These are phyloP conservation scores for Strigamia maritima DNA, from an alignment of 2,888 invertebrate genomes.

Conservation along the genomic window DNA sequence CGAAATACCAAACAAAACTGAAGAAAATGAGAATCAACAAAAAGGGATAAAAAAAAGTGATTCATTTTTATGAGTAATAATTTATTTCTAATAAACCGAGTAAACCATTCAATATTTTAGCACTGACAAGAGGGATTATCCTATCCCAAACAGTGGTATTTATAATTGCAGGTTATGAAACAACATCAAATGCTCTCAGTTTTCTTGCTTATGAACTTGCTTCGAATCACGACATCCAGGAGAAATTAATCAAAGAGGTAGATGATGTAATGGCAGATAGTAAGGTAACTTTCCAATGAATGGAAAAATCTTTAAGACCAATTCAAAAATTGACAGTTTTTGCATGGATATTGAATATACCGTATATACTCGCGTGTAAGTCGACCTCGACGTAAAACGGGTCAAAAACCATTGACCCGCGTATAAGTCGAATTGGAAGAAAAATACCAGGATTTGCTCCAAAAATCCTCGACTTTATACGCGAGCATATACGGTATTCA, in stretches of 20 bases:
- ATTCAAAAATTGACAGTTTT: no score
- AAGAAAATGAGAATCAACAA: not conserved
- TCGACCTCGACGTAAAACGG: no score
- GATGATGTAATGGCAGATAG: not conserved
- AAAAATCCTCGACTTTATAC: no score
- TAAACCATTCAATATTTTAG: not conserved
- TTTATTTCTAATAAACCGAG: not conserved
- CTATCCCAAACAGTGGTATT: not conserved
- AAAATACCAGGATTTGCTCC: no score
- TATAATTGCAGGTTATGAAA: not conserved
- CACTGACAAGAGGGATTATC: not conserved
- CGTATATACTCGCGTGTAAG: no score
- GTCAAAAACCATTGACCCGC: no score
- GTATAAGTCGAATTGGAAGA: no score
- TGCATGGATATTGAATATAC: no score
- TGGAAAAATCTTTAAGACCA: not conserved
- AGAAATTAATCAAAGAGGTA: not conserved
- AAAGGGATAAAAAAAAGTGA: not conserved
- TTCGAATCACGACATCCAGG: conserved; percentile 12
- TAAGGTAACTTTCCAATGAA: not conserved
- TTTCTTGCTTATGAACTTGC: not conserved
- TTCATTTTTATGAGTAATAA: not conserved
- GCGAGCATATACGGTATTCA: no score
- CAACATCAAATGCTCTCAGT: not conserved
- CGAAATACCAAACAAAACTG: not conserved